Percentiles rank a stretch among this genome's conserved stretches.
Conservation (phyloP, 2,797 vertebrate species). For the Enteromius radiatus region DNA sequence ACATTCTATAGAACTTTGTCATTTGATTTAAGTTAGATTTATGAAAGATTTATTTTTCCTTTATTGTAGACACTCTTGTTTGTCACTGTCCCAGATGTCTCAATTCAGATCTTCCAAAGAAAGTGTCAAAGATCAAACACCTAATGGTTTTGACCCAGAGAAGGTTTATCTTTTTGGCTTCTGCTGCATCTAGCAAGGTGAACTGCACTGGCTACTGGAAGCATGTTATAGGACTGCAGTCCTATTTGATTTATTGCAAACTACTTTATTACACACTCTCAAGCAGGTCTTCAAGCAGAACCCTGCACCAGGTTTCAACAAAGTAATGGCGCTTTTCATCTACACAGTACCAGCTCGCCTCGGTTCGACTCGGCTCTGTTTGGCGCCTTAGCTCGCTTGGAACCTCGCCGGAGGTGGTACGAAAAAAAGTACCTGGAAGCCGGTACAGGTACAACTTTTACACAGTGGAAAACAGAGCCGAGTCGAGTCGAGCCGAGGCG, state of each 20-base stretch:
- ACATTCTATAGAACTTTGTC: neutral
- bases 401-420: too few relatives aligned
- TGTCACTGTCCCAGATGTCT: constrained; percentile 12
- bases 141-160: constrained; percentile 8
- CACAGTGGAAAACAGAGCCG: too few relatives aligned
- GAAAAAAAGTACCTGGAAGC: too few relatives aligned
- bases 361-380: too few relatives aligned
- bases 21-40: neutral
- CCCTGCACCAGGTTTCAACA: constrained; percentile 42
- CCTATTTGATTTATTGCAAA: constrained; percentile 34
- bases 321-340: too few relatives aligned
- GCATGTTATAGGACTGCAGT: constrained; percentile 25
- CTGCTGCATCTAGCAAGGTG: constrained; percentile 25
- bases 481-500: too few relatives aligned
- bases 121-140: constrained; percentile 11
- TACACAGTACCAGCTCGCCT: too few relatives aligned
- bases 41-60: neutral
- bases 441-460: too few relatives aligned
- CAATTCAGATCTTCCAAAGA: constrained; percentile 29
- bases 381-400: too few relatives aligned
- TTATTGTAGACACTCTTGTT: neutral
- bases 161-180: constrained; percentile 13
- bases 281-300: constrained; percentile 36
- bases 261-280: constrained; percentile 41
- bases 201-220: constrained; percentile 35